phyloP scores from a whole-genome alignment of 2,888 invertebrate genomes.

The Meliscaeva auricollis region DNA sequence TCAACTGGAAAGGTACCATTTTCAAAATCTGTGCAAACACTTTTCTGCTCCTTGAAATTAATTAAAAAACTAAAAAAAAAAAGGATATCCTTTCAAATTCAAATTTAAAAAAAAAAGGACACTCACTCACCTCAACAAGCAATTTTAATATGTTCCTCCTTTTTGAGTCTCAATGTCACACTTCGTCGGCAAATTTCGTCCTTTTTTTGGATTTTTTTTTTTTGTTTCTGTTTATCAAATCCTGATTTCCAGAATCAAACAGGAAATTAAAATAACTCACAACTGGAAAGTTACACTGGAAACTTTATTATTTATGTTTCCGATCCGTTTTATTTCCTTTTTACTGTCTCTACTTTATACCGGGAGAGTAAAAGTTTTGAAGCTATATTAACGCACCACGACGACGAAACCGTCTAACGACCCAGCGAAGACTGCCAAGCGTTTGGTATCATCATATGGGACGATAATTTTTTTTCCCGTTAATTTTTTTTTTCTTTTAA shows the following conservation, averaged over 20 bases:
- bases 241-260: conserved; percentile 52
- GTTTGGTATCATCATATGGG: conserved; percentile 33
- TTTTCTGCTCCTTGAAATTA: conserved; percentile 16
- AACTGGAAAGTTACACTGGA: conserved; percentile 22
- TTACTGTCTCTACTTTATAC: not conserved
- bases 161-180: conserved; percentile 23
- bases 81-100: conserved; percentile 9
- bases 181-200: not conserved
- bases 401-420: conserved; percentile 66
- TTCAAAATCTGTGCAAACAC: conserved; percentile 25
- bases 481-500: not conserved
- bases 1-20: conserved; percentile 35
- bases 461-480: conserved; percentile 24
- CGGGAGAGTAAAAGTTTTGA: not conserved
- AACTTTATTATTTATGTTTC: conserved; percentile 30
- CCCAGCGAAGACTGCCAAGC: conserved; percentile 52
- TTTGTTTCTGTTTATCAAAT: conserved; percentile 9
- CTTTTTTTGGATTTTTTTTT: not conserved
- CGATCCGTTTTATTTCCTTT: conserved; percentile 10
- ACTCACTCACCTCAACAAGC: conserved; percentile 68
- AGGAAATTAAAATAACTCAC: conserved; percentile 50
- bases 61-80: conserved; percentile 51
- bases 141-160: conserved; percentile 46
- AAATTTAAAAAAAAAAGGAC: conserved; percentile 12
- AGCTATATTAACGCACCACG: conserved; percentile 32